Percentiles rank a stretch among this genome's conserved stretches.
Conservation (phyloP, 2,888 invertebrate genomes). For the Dyspetes luteomarginatus region DNA sequence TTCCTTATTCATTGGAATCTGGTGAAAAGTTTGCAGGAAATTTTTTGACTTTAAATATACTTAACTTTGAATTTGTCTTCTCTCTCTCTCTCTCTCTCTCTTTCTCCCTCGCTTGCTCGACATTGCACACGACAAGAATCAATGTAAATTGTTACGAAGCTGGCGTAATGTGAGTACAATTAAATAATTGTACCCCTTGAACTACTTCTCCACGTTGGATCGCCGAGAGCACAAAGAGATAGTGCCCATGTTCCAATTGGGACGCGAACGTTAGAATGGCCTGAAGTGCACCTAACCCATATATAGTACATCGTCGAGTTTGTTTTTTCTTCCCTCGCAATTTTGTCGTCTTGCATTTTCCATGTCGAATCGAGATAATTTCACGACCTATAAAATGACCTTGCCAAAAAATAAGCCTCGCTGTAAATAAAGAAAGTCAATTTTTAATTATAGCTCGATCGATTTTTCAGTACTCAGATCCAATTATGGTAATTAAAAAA, state of each 20-base stretch:
- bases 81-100: slow-evolving; percentile 19
- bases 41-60: slow-evolving; percentile 12
- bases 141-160: slow-evolving; percentile 70
- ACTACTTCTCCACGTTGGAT: slow-evolving; percentile 71
- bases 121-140: slow-evolving; percentile 41
- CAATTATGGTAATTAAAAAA: no score
- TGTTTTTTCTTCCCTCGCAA: slow-evolving; percentile 36
- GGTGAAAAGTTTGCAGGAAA: background rate
- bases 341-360: slow-evolving; percentile 2
- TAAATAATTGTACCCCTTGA: slow-evolving; percentile 75
- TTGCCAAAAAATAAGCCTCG: no score
- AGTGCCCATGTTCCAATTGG: slow-evolving; percentile 67
- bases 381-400: no score
- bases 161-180: slow-evolving; percentile 69
- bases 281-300: slow-evolving; percentile 67
- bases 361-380: slow-evolving; percentile 14
- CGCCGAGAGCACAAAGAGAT: slow-evolving; percentile 67
- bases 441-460: no score
- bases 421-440: no score
- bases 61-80: slow-evolving; percentile 12
- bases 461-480: no score
- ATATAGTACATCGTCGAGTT: slow-evolving; percentile 48
- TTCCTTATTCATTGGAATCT: background rate
- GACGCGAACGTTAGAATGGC: slow-evolving; percentile 67
- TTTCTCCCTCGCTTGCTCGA: slow-evolving; percentile 19